Evolutionary conservation across 1,140 invertebrate species (phyloP), one percentile per base, ranked within the genome.

Genomic region (Drosophila quadrilineata): DNA sequence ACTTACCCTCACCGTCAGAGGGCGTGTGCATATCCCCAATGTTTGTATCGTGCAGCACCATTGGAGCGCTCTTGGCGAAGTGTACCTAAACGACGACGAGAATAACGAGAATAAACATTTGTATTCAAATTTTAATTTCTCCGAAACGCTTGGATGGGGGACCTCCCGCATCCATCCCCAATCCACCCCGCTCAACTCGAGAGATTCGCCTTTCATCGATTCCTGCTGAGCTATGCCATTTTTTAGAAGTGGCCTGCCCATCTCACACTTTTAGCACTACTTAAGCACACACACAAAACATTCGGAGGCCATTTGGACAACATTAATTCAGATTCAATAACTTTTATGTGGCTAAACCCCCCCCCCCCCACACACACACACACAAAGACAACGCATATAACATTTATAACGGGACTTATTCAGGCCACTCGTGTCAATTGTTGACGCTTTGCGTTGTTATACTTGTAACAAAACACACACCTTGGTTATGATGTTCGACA

Each of bases 51-150:
- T 65, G 46, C 14, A 73, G 59, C 59, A 84, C 64, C 69, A 68
- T 46, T 17, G 59, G 54, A 57, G 67, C 67, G 43, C 64, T 75
- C 16, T 84, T 80, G 38, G 80, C 80, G 79, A 89, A 89, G 41
- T 82, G 77, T 38, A 89, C 88, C 88, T 89, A 56, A 62, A 59
- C 24, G 9, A 26, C n/a, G 19, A 52, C 8, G 35, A 9, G 21
- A 12, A 46, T 3, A 68, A 36, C 58, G 26, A 41, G 24, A 75
- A 63, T 36, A 41, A 17, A 19, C 29, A 49, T 43, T 45, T 14
- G 12, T n/a, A 35, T 14, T 43, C 24, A 24, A 24, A 6, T 6
- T 6, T 3, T 6, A 24, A 6, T 24, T 24, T 6, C 3, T 6
- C 24, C 24, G 24, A n/a, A n/a, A n/a, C n/a, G 22, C 21, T 22